A percentile compares a stretch with the other conserved stretches of the same genome.
Evolutionary conservation across 2,797 vertebrate species (phyloP).

Genomic region (Centropyge bicolor): DNA sequence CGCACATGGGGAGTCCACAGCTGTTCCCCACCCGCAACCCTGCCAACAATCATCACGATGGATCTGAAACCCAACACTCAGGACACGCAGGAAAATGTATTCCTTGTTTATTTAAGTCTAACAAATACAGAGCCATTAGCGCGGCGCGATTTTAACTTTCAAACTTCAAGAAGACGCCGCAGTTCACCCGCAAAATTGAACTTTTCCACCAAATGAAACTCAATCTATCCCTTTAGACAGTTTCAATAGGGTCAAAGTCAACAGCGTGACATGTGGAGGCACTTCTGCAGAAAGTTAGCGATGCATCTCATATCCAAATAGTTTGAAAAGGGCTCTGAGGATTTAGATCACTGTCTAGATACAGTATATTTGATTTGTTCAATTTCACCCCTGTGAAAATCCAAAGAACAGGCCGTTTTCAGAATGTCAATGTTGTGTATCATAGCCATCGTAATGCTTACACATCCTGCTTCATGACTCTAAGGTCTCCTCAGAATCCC

Average conservation of each 20-base stretch:
- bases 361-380: conserved; percentile 80
- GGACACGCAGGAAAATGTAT: conserved; percentile 52
- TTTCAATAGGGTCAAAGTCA: conserved; percentile 68
- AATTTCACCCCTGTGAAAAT: conserved; percentile 79
- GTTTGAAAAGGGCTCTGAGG: conserved; percentile 79
- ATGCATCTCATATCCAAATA: conserved; percentile 80
- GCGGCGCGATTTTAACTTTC: conserved; percentile 47
- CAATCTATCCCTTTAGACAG: conserved; percentile 57
- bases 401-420: conserved; percentile 70
- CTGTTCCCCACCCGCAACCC: conserved; percentile 65
- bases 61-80: conserved; percentile 60
- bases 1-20: conserved; percentile 64
- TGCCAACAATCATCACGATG: conserved; percentile 63
- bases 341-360: conserved; percentile 81
- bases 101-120: conserved; percentile 66
- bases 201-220: conserved; percentile 67
- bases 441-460: conserved; percentile 74
- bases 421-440: conserved; percentile 81
- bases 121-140: conserved; percentile 56
- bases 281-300: conserved; percentile 72
- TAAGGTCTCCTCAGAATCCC: conserved; percentile 76
- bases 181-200: conserved; percentile 58
- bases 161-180: conserved; percentile 44
- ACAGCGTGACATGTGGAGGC: conserved; percentile 73
- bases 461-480: conserved; percentile 78